Percentiles rank a stretch among this genome's conserved stretches.
These are phyloP conservation scores for Bibio marci DNA, from an alignment of 2,888 invertebrate genomes.

Conservation along the genomic window DNA sequence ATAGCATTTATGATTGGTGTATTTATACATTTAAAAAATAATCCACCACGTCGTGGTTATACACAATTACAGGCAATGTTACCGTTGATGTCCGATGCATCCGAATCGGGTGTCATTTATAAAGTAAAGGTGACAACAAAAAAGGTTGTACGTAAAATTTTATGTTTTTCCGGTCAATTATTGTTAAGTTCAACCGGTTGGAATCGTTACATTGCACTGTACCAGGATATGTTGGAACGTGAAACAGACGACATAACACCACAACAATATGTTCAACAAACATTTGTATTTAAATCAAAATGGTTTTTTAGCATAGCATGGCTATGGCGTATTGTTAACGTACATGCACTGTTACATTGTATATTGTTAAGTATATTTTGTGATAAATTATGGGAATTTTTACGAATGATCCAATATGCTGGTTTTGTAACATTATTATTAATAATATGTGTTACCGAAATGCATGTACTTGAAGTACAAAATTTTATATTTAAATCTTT, in stretches of 20 bases:
- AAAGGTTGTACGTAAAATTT: constrained; percentile 44
- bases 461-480: constrained; percentile 45
- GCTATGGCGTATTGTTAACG: constrained; percentile 62
- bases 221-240: constrained; percentile 58
- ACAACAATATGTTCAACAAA: constrained; percentile 35
- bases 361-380: constrained; percentile 61
- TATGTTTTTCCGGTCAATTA: constrained; percentile 52
- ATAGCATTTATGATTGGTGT: constrained; percentile 53
- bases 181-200: constrained; percentile 59
- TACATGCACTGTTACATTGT: constrained; percentile 59
- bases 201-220: constrained; percentile 70
- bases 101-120: constrained; percentile 39
- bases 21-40: constrained; percentile 48
- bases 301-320: constrained; percentile 56
- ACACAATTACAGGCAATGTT: constrained; percentile 43
- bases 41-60: constrained; percentile 57
- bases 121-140: constrained; percentile 51
- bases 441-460: constrained; percentile 52
- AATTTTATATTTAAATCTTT: constrained; percentile 35
- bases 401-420: constrained; percentile 48
- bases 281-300: constrained; percentile 47
- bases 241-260: constrained; percentile 31
- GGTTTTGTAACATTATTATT: constrained; percentile 52
- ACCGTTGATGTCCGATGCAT: constrained; percentile 14
- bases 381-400: constrained; percentile 65